These are phyloP conservation scores for Hucho hucho DNA, from an alignment of 2,113 vertebrate genomes.

Conservation along the genomic window DNA sequence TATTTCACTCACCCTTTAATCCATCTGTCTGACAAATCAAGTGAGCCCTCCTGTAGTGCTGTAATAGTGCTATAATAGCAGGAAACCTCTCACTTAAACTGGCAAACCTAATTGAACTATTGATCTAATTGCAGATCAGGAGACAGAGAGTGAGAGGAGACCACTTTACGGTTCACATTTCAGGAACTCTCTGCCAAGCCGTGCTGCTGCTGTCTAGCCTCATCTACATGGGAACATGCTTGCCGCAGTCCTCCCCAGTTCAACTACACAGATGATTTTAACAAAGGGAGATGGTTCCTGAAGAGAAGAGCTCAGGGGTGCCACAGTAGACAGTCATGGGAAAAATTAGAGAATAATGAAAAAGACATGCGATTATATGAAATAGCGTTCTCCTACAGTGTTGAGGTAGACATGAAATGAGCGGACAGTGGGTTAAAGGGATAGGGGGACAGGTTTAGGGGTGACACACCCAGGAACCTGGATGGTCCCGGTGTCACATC, in stretches of 20 bases:
- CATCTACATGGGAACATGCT: conserved; percentile 48
- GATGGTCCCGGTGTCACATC: conserved; percentile 53
- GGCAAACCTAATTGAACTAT: conserved; percentile 39
- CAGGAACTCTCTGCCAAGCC: conserved; percentile 33
- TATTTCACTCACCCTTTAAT: conserved; percentile 16
- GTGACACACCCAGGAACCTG: conserved; percentile 47
- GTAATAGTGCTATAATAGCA: conserved; percentile 11
- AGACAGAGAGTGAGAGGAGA: conserved; percentile 17
- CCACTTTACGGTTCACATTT: conserved; percentile 43
- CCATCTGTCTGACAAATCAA: conserved; percentile 9
- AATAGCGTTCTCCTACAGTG: conserved; percentile 51
- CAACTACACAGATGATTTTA: conserved; percentile 43
- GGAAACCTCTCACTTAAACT: conserved; percentile 27
- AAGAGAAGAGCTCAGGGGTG: conserved; percentile 38
- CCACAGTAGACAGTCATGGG: conserved; percentile 25
- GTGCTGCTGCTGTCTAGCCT: conserved; percentile 16
- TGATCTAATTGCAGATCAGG: conserved; percentile 31
- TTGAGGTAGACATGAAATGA: conserved; percentile 38
- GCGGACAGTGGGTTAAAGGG: conserved; percentile 38
- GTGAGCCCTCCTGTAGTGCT: background rate
- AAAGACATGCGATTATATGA: conserved; percentile 14
- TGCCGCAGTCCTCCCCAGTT: conserved; percentile 24
- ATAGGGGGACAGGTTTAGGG: conserved; percentile 36
- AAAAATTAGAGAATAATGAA: conserved; percentile 49
- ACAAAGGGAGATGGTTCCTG: conserved; percentile 41